These are phyloP conservation scores for Drosophila algonquin DNA, from an alignment of 2,888 invertebrate species.

Conservation along the genomic window DNA sequence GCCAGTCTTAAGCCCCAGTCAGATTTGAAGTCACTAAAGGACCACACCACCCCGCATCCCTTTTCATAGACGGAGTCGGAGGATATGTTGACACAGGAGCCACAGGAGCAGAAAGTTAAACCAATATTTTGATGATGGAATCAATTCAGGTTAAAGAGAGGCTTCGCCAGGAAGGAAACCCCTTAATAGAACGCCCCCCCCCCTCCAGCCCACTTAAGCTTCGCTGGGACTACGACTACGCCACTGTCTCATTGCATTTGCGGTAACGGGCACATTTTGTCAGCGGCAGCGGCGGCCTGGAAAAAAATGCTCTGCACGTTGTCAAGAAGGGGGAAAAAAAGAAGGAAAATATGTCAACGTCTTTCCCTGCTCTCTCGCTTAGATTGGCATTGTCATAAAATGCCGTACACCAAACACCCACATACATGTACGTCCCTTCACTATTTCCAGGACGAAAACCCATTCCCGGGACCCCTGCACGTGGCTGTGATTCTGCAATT, in stretches of 20 bases:
- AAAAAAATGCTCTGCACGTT: conserved; percentile 63
- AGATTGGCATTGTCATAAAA: conserved; percentile 80
- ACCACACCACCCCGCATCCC: background rate
- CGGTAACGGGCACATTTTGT: conserved; percentile 76
- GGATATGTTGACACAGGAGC: background rate
- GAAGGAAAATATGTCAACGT: conserved; percentile 60
- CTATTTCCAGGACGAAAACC: background rate
- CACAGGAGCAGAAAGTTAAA: conserved; percentile 1
- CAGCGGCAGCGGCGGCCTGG: conserved; percentile 53
- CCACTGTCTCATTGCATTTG: conserved; percentile 68
- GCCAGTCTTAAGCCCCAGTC: conserved; percentile 47
- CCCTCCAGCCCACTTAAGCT: background rate
- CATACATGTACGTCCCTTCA: conserved; percentile 10
- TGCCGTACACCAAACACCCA: conserved; percentile 30
- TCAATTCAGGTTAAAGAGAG: conserved; percentile 39
- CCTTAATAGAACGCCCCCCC: too few species aligned
- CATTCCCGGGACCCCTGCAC: conserved; percentile 10
- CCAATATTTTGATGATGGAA: conserved; percentile 28
- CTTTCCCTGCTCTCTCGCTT: conserved; percentile 56
- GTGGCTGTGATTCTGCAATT: conserved; percentile 60
- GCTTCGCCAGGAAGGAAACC: background rate
- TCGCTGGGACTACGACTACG: conserved; percentile 9
- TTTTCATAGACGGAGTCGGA: background rate
- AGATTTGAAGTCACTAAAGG: conserved; percentile 27
- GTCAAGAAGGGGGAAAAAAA: conserved; percentile 49